phyloP scores from a whole-genome alignment of 2,888 invertebrate genomes.

The Oasisia sp. region DNA sequence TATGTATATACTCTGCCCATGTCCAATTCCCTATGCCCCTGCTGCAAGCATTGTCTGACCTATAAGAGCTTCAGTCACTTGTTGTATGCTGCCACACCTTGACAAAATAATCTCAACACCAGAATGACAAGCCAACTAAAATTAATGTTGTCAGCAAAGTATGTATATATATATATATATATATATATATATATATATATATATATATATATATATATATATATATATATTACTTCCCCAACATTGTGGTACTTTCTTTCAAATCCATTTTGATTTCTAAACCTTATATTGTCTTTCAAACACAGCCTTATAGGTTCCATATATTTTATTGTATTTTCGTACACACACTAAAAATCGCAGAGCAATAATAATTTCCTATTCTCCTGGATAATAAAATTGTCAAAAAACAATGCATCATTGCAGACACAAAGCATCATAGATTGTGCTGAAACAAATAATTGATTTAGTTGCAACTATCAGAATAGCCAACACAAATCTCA shows the following conservation, averaged over 20 bases:
- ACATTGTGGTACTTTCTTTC: not conserved
- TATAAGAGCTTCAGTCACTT: not conserved
- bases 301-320: not conserved
- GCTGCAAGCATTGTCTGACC: not conserved
- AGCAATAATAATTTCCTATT: not conserved
- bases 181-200: no score
- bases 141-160: no score
- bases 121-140: no score
- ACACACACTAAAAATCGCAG: not conserved
- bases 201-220: no score
- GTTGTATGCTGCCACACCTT: not conserved
- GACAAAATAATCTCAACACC: no score
- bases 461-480: not conserved
- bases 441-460: not conserved
- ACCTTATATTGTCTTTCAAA: not conserved
- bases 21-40: not conserved
- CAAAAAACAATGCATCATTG: not conserved
- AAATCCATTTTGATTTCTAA: not conserved
- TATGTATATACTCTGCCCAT: not conserved
- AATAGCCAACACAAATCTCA: not conserved
- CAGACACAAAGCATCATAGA: not conserved
- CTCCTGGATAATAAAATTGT: not conserved
- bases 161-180: no score
- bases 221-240: no score
- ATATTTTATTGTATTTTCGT: not conserved